These are phyloP conservation scores for Leptocoma aspasia DNA, from an alignment of 2,113 vertebrate genomes.

Conservation along the genomic window DNA sequence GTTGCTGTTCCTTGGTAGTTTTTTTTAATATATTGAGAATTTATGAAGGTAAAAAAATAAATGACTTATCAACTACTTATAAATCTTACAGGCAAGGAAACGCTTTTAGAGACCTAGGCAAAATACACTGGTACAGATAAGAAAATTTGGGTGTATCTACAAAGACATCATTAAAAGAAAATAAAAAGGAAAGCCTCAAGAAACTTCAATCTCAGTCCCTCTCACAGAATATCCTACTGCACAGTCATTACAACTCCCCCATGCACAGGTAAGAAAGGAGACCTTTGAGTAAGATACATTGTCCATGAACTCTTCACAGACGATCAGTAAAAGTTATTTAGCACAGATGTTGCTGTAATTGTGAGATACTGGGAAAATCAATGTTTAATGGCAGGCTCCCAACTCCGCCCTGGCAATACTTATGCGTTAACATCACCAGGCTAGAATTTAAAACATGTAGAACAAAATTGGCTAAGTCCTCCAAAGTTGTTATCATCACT, in stretches of 20 bases:
- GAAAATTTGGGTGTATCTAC: neutral
- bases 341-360: conserved; percentile 68
- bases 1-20: neutral
- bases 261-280: conserved; percentile 1
- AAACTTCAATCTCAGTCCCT: neutral
- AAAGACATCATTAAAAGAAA: neutral
- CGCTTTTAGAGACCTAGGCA: neutral
- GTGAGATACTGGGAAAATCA: conserved; percentile 67
- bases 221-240: neutral
- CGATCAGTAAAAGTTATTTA: conserved; percentile 58
- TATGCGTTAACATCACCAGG: conserved; percentile 27
- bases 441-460: conserved; percentile 57
- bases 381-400: conserved; percentile 53
- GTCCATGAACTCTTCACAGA: conserved; percentile 27
- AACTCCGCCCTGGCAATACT: conserved; percentile 39
- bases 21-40: neutral
- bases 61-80: neutral
- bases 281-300: neutral
- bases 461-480: conserved; percentile 40
- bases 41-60: neutral
- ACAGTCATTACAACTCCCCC: neutral
- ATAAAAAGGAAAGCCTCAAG: neutral
- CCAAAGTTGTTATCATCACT: neutral
- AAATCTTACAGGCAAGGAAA: neutral
- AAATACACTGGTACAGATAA: neutral